Evolutionary conservation across 2,888 invertebrate species (phyloP).

Genomic region (Tachystola acroxantha): DNA sequence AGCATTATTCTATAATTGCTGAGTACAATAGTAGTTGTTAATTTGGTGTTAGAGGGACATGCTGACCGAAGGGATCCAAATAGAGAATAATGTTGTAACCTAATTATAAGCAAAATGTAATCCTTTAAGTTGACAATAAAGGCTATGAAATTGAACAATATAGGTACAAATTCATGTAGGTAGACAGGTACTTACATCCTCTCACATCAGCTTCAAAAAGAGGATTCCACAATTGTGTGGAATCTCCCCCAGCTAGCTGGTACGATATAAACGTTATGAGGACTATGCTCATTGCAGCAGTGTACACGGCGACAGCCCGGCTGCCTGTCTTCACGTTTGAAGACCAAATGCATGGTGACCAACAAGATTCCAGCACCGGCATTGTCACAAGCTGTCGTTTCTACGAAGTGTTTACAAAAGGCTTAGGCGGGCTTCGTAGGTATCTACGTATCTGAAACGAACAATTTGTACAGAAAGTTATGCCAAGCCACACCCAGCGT

Average conservation of each 20-base stretch:
- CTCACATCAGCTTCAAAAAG: constrained; percentile 92
- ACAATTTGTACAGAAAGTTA: background rate
- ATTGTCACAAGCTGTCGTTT: constrained; percentile 69
- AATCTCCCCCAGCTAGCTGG: constrained; percentile 92
- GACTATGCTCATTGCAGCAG: constrained; percentile 84
- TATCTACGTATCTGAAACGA: no score
- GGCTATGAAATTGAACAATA: no score
- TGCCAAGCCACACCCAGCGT: background rate
- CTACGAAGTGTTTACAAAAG: no score
- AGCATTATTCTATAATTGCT: no score
- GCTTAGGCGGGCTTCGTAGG: no score
- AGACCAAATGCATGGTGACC: constrained; percentile 94
- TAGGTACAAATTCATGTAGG: no score
- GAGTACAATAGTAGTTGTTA: no score
- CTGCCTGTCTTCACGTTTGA: constrained; percentile 87
- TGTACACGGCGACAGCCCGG: constrained; percentile 88
- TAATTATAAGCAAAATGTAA: no score
- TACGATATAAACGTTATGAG: constrained; percentile 86
- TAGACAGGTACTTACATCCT: constrained; percentile 84
- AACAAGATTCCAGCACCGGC: constrained; percentile 87
- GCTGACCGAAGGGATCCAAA: no score
- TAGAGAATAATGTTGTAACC: no score
- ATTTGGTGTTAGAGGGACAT: no score
- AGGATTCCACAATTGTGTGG: constrained; percentile 92
- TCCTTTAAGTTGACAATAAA: no score